Evolutionary conservation across 1,140 invertebrate species (phyloP), one percentile per base, ranked within the genome.

Genomic region (Melanaphis sacchari): DNA sequence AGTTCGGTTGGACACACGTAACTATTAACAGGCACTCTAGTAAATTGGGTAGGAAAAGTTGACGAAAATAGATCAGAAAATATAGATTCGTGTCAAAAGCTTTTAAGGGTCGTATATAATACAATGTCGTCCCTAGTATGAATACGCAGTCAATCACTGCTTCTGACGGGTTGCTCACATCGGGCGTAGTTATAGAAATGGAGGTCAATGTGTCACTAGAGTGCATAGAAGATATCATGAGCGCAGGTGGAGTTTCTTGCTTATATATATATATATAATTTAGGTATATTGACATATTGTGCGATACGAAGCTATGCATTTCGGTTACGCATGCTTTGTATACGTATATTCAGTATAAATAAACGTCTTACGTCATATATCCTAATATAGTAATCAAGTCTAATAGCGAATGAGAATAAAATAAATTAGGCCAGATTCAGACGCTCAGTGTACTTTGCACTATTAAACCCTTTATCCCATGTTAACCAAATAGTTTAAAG

Each of bases 131-230:
- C 31, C 31, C n/a, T 6, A 76, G 11, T 76, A 76, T 76, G 59
- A 76, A n/a, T n/a, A 76, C 59, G 31, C 59, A 76, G 59, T 76
- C 59, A n/a, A 76, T 76, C 59, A 76, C 59, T n/a, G 31, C 59
- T 76, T n/a, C n/a, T 76, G 59, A 76, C 59, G 59, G 59, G n/a
- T 7, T 66, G 59, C 59, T 66, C 59, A 4, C 59, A 21, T 4
- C 15, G n/a, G 59, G 18, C 36, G 31, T n/a, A 76, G 59, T 76
- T 76, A n/a, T 76, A 76, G 59, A 76, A 66, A 76, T 76, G 15
- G 31, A 76, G 59, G 59, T 76, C 59, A 76, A 76, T 76, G 59
- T 76, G 59, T 76, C 59, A 76, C 59, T n/a, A n/a, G 59, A 76
- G n/a, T 76, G 59, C 59, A 76, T 76, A 3, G 15, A n/a, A 76